Evolutionary conservation across 2,797 vertebrate genomes (phyloP).

Genomic region (Falco peregrinus): DNA sequence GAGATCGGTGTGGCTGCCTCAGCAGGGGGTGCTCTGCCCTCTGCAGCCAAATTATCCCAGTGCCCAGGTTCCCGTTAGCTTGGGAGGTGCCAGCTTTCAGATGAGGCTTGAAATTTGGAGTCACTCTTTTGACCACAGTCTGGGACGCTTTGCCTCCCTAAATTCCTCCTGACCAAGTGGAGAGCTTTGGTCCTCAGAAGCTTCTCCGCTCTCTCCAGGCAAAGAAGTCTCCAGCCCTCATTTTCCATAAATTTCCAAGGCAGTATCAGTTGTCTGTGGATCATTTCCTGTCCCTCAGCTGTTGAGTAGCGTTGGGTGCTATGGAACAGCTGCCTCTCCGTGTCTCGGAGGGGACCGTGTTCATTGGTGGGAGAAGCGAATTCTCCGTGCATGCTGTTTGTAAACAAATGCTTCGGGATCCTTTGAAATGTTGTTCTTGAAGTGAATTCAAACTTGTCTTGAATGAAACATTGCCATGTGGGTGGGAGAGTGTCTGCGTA

Average conservation of each 20-base stretch:
- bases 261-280: conserved; percentile 17
- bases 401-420: conserved; percentile 57
- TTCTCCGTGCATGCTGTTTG: conserved; percentile 49
- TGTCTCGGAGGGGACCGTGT: neutral
- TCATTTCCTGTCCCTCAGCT: conserved; percentile 38
- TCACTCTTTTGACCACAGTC: conserved; percentile 30
- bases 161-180: conserved; percentile 24
- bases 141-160: neutral
- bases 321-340: conserved; percentile 28
- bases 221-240: neutral
- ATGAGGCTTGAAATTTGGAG: conserved; percentile 48
- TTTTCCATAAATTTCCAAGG: conserved; percentile 35
- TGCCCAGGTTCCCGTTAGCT: conserved; percentile 43
- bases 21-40: conserved; percentile 29
- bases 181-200: conserved; percentile 9
- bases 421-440: conserved; percentile 64
- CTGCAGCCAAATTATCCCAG: neutral
- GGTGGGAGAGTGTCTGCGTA: conserved; percentile 11
- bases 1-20: conserved; percentile 26
- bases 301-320: conserved; percentile 14
- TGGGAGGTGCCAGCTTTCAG: conserved; percentile 34
- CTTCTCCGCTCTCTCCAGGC: neutral
- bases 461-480: conserved; percentile 47
- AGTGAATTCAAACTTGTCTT: conserved; percentile 51
- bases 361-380: conserved; percentile 21